Base-by-base conservation (phyloP, 2,888 invertebrate genomes). In the Zeuzera pyrina region DNA sequence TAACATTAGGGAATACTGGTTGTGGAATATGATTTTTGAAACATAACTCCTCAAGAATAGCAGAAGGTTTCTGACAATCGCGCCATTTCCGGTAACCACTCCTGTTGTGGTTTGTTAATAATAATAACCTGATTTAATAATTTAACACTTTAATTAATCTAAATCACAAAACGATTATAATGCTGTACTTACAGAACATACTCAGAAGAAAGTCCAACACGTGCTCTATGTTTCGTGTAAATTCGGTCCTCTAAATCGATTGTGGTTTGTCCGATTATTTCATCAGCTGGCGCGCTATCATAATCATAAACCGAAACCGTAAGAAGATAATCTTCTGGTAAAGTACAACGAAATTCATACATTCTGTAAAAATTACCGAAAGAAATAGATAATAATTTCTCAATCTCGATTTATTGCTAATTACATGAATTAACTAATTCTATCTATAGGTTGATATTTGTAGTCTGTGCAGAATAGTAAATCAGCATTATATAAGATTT, bases 241-340 rank as follows among this genome's bases (percentile, higher is more conserved):
- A 91, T 91, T 37, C 96, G 86, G 67, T 94, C 92, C 73, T 97
- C 97, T 28, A 97, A 72, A 66, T 97, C 96, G 39, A 97, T 90
- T 38, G 77, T 83, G 0, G 95, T 96, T 49, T 88, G 89, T 0
- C 96, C 97, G 47, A 97, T 93, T 5, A 95, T 65, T 54, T 94
- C 92, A 56, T 95, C 93, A 2, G 83, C 63, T 1, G 87, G 85
- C 1, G 86, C 65, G 2, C 85, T 55, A 52, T 94, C 93, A 65
- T 88, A 89, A 61, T 95, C 94, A 64, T 88, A 91, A 1, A 96
- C 78, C 19, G 91, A 87, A 1, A 96, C 77, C 16, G 85, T 87
- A 31, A 97, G 61, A 31, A 87, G 73, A 38, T 92, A 90, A 47
- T 95, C 94, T 45, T 88, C 88, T 0, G 92, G 94, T 46, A 93